Evolutionary conservation across 2,888 invertebrate species (phyloP), one percentile per base, ranked within the genome.

Genomic region (Ernsta delagoae): DNA sequence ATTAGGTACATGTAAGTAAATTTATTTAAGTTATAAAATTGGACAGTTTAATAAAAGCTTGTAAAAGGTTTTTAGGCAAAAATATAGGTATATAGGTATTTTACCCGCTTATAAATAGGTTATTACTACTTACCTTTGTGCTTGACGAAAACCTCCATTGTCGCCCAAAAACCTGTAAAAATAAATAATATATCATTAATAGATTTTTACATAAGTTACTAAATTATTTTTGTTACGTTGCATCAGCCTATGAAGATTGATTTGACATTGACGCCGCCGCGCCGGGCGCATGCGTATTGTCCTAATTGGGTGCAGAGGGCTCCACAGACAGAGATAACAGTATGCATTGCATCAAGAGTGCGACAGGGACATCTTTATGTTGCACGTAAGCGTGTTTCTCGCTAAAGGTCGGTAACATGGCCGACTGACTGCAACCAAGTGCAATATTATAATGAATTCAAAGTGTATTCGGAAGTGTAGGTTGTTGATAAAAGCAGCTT

Each of bases 261-360:
- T 93, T 93, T 92, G 93, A 93, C 92, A 92, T 93, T 93, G 93
- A 90, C 85, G 84, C 79, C n/a, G n/a, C n/a, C n/a, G n/a, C 85
- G 83, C 79, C 80, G 77, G 80, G 84, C 93, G 93, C 93, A 93
- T 93, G 93, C 93, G 93, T 88, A 87, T 85, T 87, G 89, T 83
- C 90, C 89, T 87, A 92, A 89, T 92, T 92, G 83, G 78, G 75
- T 82, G 79, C 83, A 83, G 80, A 79, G 79, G 78, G 82, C 81
- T 77, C 76, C 78, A 73, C 70, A 74, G 74, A 64, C 65, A 74
- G 83, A 83, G 89, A 90, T 71, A 76, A 77, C 63, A 34, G 71
- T 73, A 87, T 80, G 70, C 72, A 72, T 70, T 74, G 73, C 71
- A 50, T 62, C 43, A 72, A 74, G 70, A 36, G 84, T 70, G 72